Conservation (phyloP, 2,888 invertebrate genomes). For the Aproaerema taeniolella region DNA sequence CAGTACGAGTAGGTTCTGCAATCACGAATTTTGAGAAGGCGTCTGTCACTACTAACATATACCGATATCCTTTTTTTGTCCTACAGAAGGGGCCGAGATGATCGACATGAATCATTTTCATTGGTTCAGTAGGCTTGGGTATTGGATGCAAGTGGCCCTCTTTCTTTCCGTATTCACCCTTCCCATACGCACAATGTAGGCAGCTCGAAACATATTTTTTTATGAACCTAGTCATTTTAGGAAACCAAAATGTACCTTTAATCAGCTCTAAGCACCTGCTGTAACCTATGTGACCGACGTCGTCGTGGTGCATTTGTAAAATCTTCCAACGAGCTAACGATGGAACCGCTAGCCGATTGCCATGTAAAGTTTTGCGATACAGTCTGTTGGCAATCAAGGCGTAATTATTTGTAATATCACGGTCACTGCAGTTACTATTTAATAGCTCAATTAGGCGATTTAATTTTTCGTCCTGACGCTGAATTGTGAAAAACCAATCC, state of each 20-base stretch:
- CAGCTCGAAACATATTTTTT: constrained; percentile 28
- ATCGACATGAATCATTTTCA: constrained; percentile 22
- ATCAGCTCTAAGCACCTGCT: constrained; percentile 26
- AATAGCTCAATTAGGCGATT: constrained; percentile 18
- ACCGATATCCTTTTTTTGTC: constrained; percentile 13
- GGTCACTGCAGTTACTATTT: constrained; percentile 5
- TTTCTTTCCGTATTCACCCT: constrained; percentile 21
- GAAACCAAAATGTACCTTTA: constrained; percentile 32
- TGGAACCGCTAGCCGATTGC: constrained; percentile 30
- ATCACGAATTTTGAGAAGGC: constrained; percentile 16
- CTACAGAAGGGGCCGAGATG: constrained; percentile 3
- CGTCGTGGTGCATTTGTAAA: constrained; percentile 32
- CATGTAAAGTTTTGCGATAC: constrained; percentile 24
- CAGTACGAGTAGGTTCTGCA: constrained; percentile 20
- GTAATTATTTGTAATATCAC: constrained; percentile 22
- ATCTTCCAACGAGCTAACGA: constrained; percentile 28
- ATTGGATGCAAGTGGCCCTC: constrained; percentile 24
- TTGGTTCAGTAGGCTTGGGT: constrained; percentile 22
- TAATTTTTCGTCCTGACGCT: constrained; percentile 21
- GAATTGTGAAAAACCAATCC: constrained; percentile 26
- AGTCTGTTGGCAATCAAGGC: constrained; percentile 18
- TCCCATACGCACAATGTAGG: constrained; percentile 31
- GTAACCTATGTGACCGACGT: constrained; percentile 32
- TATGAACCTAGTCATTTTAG: constrained; percentile 26
- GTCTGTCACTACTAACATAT: constrained; percentile 24